Evolutionary conservation across 1,140 invertebrate genomes (phyloP).

Genomic region (Archegozetes longisetosus): DNA sequence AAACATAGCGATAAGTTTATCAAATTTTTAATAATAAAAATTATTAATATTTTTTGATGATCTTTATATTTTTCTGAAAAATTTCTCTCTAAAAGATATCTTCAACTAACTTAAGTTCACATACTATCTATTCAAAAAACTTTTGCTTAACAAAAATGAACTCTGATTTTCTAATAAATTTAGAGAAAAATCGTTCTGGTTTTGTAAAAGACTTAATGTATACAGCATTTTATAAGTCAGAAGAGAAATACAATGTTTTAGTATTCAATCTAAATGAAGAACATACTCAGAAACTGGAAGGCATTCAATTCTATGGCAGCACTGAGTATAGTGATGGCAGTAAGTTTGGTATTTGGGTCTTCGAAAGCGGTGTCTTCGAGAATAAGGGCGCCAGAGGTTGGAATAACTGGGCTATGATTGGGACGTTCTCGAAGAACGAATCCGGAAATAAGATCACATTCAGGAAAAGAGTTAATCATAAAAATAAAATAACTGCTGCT

Average conservation of each 20-base stretch:
- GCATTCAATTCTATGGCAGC: slow-evolving; percentile 8
- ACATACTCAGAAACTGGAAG: slow-evolving; percentile 5
- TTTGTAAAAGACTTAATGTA: slow-evolving; percentile 10
- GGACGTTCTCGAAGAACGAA: slow-evolving; percentile 7
- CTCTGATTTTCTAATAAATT: neutral
- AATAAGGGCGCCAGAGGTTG: slow-evolving; percentile 12
- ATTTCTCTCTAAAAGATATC: too few species aligned
- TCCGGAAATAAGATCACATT: slow-evolving; percentile 2
- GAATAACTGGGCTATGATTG: slow-evolving; percentile 15
- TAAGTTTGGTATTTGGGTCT: slow-evolving; percentile 13
- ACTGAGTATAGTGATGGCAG: slow-evolving; percentile 2
- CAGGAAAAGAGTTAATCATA: neutral
- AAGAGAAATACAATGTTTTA: slow-evolving; percentile 9
- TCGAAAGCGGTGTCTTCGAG: slow-evolving; percentile 15
- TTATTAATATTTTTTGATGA: too few species aligned
- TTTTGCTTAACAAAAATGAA: neutral
- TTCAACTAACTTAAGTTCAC: too few species aligned
- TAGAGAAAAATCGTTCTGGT: slow-evolving; percentile 3
- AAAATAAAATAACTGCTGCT: neutral
- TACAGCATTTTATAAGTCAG: slow-evolving; percentile 8
- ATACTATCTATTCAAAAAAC: too few species aligned
- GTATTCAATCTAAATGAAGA: slow-evolving; percentile 13
- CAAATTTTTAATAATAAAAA: neutral
- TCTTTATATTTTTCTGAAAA: too few species aligned
- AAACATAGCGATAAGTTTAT: too few species aligned